phyloP scores from a whole-genome alignment of 2,113 vertebrate genomes.

The Accipiter virgatus region DNA sequence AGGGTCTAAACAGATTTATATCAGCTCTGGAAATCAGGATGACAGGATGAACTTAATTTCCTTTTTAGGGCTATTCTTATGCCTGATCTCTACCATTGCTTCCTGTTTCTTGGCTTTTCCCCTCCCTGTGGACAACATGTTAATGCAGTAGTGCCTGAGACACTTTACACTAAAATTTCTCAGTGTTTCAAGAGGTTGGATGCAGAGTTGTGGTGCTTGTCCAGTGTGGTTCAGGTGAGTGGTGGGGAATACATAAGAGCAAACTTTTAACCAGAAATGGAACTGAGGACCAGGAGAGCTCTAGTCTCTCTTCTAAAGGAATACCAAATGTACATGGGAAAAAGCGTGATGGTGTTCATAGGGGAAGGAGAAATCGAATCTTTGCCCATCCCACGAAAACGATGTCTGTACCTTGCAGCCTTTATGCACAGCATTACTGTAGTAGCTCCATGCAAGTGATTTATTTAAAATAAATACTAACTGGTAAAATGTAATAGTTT shows the following conservation, averaged over 20 bases:
- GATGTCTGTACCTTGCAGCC: background rate
- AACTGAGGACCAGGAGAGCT: background rate
- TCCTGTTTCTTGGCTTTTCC: background rate
- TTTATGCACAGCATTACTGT: background rate
- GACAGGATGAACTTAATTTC: background rate
- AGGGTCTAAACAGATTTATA: background rate
- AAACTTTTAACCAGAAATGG: background rate
- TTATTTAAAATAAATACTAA: slow-evolving; percentile 11
- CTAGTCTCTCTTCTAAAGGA: background rate
- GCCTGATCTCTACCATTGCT: background rate
- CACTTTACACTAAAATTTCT: background rate
- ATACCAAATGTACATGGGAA: fast-evolving
- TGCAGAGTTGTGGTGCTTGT: background rate
- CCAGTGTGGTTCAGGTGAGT: background rate
- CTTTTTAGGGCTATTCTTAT: background rate
- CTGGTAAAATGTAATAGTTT: background rate
- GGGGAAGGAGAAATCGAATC: background rate
- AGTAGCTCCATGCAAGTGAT: background rate
- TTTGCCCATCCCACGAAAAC: background rate
- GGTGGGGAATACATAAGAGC: background rate
- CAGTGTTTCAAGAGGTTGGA: background rate
- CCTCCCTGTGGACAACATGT: background rate
- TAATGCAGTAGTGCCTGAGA: background rate
- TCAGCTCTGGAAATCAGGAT: background rate
- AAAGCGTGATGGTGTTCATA: background rate